Base-by-base conservation (phyloP, 2,797 vertebrate genomes). In the Crax fasciolata region DNA sequence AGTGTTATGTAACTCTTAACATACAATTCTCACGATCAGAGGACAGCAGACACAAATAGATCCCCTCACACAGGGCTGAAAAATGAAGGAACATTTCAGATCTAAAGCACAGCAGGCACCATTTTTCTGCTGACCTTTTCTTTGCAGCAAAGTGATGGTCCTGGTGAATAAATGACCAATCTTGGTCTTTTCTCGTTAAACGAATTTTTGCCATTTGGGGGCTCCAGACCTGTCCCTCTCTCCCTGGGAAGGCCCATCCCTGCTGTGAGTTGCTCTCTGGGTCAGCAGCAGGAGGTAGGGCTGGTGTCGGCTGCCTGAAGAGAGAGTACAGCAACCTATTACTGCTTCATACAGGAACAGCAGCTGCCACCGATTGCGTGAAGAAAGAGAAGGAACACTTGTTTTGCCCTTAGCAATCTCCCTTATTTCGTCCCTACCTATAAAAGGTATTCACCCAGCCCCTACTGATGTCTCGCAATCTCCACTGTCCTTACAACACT, bases 281-380 rank as follows among this genome's bases (percentile, higher is more conserved):
- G 89, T 79, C 94, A 84, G 20, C 89, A 96, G 95, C 95, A 95
- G 94, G 95, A 94, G 84, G 77, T 35, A 88, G 78, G 48, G 44
- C 76, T 94, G 83, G 84, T 85, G 80, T 62, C 92, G 84, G 92
- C 77, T 92, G 41, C 91, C 92, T 94, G 79, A 94, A 91, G 95
- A 91, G 93, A 95, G 67, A 95, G 25, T 35, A 82, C 83, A 93
- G 32, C 87, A 90, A 93, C 16, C 46, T 90, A 93, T 96, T 94
- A 94, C 83, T 84, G 85, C 83, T 89, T 82, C 89, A 71, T 39
- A 76, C 71, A 68, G 63, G 41, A 91, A 57, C 9, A 7, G 71
- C 93, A 88, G 59, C 87, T 8, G 2, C 74, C 67, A 89, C 85
- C 0, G 0, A 79, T 76, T 94, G 87, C 65, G 80, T 51, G 83